Conservation (phyloP, 2,113 vertebrate genomes). For the Candoia aspera region DNA sequence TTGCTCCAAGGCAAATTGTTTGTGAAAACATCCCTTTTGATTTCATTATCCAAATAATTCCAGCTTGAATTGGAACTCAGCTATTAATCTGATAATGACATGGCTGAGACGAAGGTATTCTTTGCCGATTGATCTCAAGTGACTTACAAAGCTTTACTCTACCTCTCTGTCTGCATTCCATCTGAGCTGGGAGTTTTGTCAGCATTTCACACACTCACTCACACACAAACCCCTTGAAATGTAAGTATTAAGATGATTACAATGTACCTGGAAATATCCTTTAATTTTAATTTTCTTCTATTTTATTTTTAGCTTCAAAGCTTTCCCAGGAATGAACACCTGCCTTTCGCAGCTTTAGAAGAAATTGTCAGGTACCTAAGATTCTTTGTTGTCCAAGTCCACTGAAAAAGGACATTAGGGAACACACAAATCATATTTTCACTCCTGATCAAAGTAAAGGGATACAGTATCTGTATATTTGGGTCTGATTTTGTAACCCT, state of each 20-base stretch:
- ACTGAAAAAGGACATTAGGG: slow-evolving; percentile 72
- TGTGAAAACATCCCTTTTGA: slow-evolving; percentile 79
- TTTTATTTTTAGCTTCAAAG: slow-evolving; percentile 84
- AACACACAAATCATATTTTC: slow-evolving; percentile 74
- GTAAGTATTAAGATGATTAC: slow-evolving; percentile 80
- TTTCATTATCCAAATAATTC: slow-evolving; percentile 82
- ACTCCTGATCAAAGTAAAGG: slow-evolving; percentile 79
- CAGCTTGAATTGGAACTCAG: slow-evolving; percentile 76
- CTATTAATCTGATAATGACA: slow-evolving; percentile 86
- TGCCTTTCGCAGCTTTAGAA: slow-evolving; percentile 74
- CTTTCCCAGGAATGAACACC: slow-evolving; percentile 80
- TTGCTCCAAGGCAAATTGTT: slow-evolving; percentile 77
- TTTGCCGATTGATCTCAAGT: slow-evolving; percentile 76
- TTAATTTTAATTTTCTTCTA: slow-evolving; percentile 80
- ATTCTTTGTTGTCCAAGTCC: slow-evolving; percentile 77
- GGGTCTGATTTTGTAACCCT: slow-evolving; percentile 68
- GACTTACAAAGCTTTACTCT: slow-evolving; percentile 75
- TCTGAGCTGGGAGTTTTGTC: slow-evolving; percentile 66
- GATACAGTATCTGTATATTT: slow-evolving; percentile 71
- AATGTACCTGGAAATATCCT: slow-evolving; percentile 77
- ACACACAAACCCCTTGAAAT: slow-evolving; percentile 62
- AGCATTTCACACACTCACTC: slow-evolving; percentile 51
- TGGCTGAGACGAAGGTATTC: slow-evolving; percentile 69
- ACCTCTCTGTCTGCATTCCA: slow-evolving; percentile 78
- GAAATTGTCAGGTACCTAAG: slow-evolving; percentile 72